Evolutionary conservation across 2,888 invertebrate genomes (phyloP).

Genomic region (Ommatoiulus sabulosus): DNA sequence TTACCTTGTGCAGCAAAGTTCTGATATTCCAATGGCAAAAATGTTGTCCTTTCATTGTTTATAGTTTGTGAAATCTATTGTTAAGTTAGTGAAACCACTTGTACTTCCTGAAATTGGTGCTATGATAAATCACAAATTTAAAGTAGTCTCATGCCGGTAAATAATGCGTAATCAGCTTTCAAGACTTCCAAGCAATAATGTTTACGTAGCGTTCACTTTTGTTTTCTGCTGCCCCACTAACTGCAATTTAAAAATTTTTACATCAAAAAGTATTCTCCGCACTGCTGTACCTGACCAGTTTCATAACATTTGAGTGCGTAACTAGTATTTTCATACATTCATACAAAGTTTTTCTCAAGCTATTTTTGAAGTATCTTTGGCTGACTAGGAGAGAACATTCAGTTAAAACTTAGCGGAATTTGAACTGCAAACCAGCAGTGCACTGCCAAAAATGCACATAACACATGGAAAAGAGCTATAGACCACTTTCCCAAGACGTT

Average conservation of each 20-base stretch:
- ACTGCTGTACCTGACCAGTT: not conserved
- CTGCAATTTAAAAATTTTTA: not conserved
- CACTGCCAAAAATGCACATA: conserved; percentile 6
- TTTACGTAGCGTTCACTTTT: too few relatives aligned
- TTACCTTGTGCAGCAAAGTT: too few relatives aligned
- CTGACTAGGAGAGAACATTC: not conserved
- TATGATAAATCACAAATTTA: not conserved
- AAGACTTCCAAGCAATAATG: not conserved
- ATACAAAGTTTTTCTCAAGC: not conserved
- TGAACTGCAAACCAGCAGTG: not conserved
- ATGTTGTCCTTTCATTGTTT: too few relatives aligned
- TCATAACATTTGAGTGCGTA: not conserved
- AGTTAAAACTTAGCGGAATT: not conserved
- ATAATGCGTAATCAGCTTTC: not conserved
- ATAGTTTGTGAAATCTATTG: too few relatives aligned
- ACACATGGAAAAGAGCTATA: not conserved
- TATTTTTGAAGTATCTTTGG: conserved; percentile 42
- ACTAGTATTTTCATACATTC: not conserved
- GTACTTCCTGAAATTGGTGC: not conserved
- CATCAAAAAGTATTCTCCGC: not conserved
- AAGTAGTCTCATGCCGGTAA: not conserved
- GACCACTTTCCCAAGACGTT: not conserved
- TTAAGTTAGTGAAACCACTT: too few relatives aligned
- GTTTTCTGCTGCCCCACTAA: not conserved
- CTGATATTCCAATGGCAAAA: too few relatives aligned